Evolutionary conservation across 2,797 vertebrate species (phyloP), one percentile per base, ranked within the genome.

Genomic region (Odontamblyopus rebecca): DNA sequence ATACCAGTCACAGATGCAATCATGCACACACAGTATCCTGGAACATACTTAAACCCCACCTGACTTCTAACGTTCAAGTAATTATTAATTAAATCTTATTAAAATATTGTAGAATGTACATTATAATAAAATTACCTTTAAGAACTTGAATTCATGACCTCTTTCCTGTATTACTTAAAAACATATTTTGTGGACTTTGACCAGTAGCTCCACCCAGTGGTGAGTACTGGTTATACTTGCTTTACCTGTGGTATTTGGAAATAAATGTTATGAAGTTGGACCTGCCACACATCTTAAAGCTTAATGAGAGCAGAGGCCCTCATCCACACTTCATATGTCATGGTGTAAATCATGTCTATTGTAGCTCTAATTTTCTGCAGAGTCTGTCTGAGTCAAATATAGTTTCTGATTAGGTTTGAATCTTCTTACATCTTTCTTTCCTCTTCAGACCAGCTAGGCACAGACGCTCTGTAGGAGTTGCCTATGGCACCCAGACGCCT

Each of bases 401-500:
- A 75, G 2, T 35, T 23, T 23, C 4, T 19, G 11, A 29, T 48
- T 27, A 67, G 4, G 16, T 51, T 67, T 65, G 41, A 27, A 51
- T 26, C 5, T 29, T 38, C 27, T 53, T 16, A 67, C 27, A 15
- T 27, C 67, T 41, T 15, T 26, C 67, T 73, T 70, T 32, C 29
- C 2, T 68, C 30, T 75, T 2, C 74, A 99, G 97, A 84, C 94
- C 96, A 0, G 87, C 95, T 26, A 95, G 93, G 5, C 94, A 96
- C 0, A 93, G 97, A 11, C 96, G 97, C 66, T 95, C 97, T 0
- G 90, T 95, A 32, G 94, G 94, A 0, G 78, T 94, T 2, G 94
- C 92, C 3, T 98, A 98, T 0, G 75, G 89, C 85, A 97, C 95
- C 0, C 68, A 81, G 5, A 30, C 50, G 3, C 75, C 87, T 7